Base-by-base conservation (phyloP, 2,888 invertebrate genomes). In the Chymomyza caudatula region DNA sequence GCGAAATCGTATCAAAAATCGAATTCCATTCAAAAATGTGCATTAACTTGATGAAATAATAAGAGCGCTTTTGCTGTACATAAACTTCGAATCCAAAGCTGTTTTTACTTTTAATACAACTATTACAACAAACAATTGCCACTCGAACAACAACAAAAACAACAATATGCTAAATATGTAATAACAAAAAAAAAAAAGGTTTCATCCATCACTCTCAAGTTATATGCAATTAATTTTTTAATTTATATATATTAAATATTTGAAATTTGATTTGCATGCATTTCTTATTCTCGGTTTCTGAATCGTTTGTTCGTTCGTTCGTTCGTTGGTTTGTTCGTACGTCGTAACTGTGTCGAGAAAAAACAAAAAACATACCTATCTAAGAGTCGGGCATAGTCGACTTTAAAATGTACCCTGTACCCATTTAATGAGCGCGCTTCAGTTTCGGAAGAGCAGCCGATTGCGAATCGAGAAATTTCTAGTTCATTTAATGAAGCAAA, bases 1-100 rank as follows among this genome's bases (percentile, higher is more conserved):
- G n/a, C 17, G 2, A 47, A 4, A 44, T 44, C 13, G 42, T 42
- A 42, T 42, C n/a, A 44, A 44, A 47, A 47, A 47, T 47, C 29
- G 54, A 20, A 43, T 23, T 22, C 3, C 19, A 23, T 42, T 53
- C 3, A 61, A 55, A 65, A 43, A 63, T 22, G 23, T 52, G 19
- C 15, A 20, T n/a, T 42, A 55, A 13, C 22, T 51, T 37, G 54
- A 56, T 2, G 13, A 55, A 62, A 47, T 20, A 2, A 23, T 13
- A 29, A 17, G 13, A 19, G 6, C n/a, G n/a, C 11, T 60, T 37
- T 20, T 54, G 17, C 52, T 72, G 72, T 72, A 73, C 60, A 70
- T 61, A 69, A 66, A 62, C 37, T 59, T 63, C 19, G n/a, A 29
- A 63, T 37, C 56, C 60, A 51, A 54, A 55, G 17, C 15, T 22